These are phyloP conservation scores for Clinocottus analis DNA, from an alignment of 2,113 vertebrate species.

Conservation along the genomic window DNA sequence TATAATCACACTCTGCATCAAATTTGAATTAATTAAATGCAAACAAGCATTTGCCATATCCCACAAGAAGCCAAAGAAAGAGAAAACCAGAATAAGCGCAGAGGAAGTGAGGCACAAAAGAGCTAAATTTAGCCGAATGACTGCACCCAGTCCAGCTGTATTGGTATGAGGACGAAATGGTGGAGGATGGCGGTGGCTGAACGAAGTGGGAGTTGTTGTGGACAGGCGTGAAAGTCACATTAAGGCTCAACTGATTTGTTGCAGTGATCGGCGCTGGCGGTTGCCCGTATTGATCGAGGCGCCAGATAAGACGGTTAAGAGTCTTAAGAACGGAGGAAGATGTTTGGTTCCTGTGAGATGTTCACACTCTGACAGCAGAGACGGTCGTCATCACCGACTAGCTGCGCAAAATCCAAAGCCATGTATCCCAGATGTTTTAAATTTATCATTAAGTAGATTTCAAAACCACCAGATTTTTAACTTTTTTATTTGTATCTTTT, in stretches of 20 bases:
- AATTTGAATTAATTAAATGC: constrained; percentile 17
- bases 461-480: too few relatives aligned
- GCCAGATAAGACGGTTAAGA: constrained; percentile 4
- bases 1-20: neutral
- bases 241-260: constrained; percentile 22
- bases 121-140: constrained; percentile 31
- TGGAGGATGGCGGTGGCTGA: neutral
- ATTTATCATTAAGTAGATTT: neutral
- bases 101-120: constrained; percentile 22
- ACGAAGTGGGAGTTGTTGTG: neutral
- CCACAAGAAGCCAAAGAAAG: neutral
- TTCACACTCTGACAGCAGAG: neutral
- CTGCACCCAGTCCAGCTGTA: constrained; percentile 17
- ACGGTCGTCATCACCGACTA: neutral
- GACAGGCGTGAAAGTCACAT: constrained; percentile 13
- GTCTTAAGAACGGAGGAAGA: constrained; percentile 4
- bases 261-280: neutral
- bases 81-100: neutral
- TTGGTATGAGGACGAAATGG: neutral
- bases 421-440: neutral
- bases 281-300: neutral
- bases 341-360: constrained; percentile 3
- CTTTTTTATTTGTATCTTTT: too few relatives aligned
- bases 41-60: neutral
- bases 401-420: neutral